phyloP scores from a whole-genome alignment of 2,888 invertebrate species.

The Corythucha ciliata region DNA sequence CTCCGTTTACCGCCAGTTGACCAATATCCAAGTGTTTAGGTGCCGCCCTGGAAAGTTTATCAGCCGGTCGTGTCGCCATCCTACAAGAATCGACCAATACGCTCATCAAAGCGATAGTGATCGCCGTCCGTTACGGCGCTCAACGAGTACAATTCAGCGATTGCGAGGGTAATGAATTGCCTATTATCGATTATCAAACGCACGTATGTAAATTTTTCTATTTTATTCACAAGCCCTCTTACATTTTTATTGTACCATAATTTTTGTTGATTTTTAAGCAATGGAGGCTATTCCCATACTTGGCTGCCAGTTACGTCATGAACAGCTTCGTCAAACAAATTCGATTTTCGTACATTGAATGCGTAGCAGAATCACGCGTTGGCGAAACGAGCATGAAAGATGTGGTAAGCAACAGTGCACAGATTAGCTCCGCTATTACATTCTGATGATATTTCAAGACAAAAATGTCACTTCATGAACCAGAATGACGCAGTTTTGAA shows the following conservation, averaged over 20 bases:
- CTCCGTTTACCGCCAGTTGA: not conserved
- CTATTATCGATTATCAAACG: conserved; percentile 85
- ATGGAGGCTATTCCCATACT: conserved; percentile 64
- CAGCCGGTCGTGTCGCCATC: conserved; percentile 72
- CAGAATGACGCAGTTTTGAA: too few relatives aligned
- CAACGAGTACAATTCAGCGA: conserved; percentile 78
- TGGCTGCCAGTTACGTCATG: conserved; percentile 59
- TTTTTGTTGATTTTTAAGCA: conserved; percentile 48
- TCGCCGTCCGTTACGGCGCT: conserved; percentile 78
- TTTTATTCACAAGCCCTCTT: not conserved
- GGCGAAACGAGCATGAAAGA: conserved; percentile 40
- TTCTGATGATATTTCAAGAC: too few relatives aligned
- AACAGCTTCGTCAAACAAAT: conserved; percentile 57
- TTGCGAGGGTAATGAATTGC: conserved; percentile 56
- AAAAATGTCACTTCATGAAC: too few relatives aligned
- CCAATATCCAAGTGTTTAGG: conserved; percentile 36
- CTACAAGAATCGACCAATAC: conserved; percentile 45
- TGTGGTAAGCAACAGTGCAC: conserved; percentile 37
- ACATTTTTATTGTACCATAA: not conserved
- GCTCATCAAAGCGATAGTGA: conserved; percentile 63
- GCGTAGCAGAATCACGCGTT: conserved; percentile 55
- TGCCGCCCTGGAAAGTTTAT: conserved; percentile 71
- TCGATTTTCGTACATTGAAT: conserved; percentile 54
- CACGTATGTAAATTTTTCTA: conserved; percentile 49
- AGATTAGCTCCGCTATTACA: too few relatives aligned